phyloP scores from a whole-genome alignment of 2,797 vertebrate species.

The Coregonus suidteri region DNA sequence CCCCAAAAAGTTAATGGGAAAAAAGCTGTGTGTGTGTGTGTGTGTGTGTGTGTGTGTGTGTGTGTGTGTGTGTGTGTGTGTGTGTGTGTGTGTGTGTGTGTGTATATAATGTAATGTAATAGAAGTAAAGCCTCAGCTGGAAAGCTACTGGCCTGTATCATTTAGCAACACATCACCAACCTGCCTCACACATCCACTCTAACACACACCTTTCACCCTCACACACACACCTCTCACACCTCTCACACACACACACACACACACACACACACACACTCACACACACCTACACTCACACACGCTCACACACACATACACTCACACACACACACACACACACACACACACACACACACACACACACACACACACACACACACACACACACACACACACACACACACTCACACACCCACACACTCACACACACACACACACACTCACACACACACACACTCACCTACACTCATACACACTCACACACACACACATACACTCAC shows the following conservation, averaged over 20 bases:
- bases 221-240: constrained; percentile 1
- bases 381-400: constrained; percentile 27
- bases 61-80: no score
- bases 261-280: no score
- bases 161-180: constrained; percentile 6
- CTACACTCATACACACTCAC: not conserved
- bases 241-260: no score
- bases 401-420: constrained; percentile 18
- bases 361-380: constrained; percentile 22
- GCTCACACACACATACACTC: no score
- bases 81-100: constrained; percentile 19
- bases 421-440: constrained; percentile 11
- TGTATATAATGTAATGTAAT: constrained; percentile 69
- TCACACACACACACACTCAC: constrained; percentile 31
- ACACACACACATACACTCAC: constrained; percentile 14
- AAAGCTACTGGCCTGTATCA: constrained; percentile 69
- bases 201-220: constrained; percentile 7
- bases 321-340: no score
- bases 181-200: constrained; percentile 27
- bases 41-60: no score
- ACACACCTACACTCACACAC: no score
- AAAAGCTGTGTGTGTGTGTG: constrained; percentile 26
- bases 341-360: no score
- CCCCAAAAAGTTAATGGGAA: no score
- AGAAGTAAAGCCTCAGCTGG: constrained; percentile 72